Conservation (phyloP, 2,113 vertebrate species). For the Furnarius figulus region DNA sequence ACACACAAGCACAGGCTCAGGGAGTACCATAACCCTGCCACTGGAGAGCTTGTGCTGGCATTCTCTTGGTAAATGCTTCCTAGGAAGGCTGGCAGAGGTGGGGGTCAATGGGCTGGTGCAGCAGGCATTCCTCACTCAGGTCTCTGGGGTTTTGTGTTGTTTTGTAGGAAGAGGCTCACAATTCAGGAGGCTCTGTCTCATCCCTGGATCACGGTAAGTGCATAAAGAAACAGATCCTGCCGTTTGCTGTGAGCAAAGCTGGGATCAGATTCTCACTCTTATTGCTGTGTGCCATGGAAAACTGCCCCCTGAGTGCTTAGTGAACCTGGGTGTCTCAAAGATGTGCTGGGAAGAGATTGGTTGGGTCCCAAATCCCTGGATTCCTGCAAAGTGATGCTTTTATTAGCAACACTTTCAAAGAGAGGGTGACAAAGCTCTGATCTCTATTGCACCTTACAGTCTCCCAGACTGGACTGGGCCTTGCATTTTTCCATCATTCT, state of each 20-base stretch:
- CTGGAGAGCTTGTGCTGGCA: neutral
- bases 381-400: neutral
- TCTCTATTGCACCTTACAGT: neutral
- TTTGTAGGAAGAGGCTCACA: constrained; percentile 87
- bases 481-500: neutral
- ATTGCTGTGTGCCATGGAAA: neutral
- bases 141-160: neutral
- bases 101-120: neutral
- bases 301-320: neutral
- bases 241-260: neutral
- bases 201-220: constrained; percentile 93
- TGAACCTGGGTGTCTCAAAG: neutral
- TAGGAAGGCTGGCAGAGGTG: neutral
- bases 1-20: neutral
- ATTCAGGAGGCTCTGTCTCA: constrained; percentile 91
- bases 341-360: neutral
- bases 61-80: neutral
- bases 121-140: neutral
- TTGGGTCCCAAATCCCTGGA: neutral
- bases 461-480: neutral
- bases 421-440: neutral
- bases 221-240: neutral
- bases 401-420: neutral
- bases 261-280: neutral
- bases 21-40: neutral